phyloP scores from a whole-genome alignment of 2,888 invertebrate genomes.

The Smittia aterrima region DNA sequence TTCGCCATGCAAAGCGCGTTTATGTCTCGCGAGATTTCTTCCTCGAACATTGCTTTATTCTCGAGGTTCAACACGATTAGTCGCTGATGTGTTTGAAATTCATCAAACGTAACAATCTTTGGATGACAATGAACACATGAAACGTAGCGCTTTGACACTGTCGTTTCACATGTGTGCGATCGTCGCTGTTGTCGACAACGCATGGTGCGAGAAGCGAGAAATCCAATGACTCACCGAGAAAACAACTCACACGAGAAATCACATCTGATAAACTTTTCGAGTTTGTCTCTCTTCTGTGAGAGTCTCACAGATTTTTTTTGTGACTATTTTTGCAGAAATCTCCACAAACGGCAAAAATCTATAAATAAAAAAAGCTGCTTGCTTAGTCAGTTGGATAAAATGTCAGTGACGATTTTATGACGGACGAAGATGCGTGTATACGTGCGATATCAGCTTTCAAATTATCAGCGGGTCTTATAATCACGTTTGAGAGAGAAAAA shows the following conservation, averaged over 20 bases:
- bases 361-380: not conserved
- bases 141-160: not conserved
- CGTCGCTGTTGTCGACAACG: not conserved
- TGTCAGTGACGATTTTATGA: not conserved
- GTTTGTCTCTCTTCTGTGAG: not conserved
- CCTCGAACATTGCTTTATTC: not conserved
- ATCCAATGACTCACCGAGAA: constrained; percentile 28
- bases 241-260: constrained; percentile 12
- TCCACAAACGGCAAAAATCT: not conserved
- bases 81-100: not conserved
- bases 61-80: not conserved
- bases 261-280: constrained; percentile 10
- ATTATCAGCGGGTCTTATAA: not conserved
- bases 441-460: not conserved
- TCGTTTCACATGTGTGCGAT: not conserved
- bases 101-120: not conserved
- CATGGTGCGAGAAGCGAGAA: constrained; percentile 20
- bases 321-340: constrained; percentile 11
- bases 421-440: not conserved
- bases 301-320: not conserved
- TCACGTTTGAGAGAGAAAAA: not conserved
- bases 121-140: constrained; percentile 32
- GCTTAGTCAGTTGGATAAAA: constrained; percentile 10
- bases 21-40: too few relatives aligned
- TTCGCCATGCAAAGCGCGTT: too few relatives aligned